A percentile compares a stretch with the other conserved stretches of the same genome.
Conservation (phyloP, 2,113 vertebrate genomes). For the Cettia cetti region DNA sequence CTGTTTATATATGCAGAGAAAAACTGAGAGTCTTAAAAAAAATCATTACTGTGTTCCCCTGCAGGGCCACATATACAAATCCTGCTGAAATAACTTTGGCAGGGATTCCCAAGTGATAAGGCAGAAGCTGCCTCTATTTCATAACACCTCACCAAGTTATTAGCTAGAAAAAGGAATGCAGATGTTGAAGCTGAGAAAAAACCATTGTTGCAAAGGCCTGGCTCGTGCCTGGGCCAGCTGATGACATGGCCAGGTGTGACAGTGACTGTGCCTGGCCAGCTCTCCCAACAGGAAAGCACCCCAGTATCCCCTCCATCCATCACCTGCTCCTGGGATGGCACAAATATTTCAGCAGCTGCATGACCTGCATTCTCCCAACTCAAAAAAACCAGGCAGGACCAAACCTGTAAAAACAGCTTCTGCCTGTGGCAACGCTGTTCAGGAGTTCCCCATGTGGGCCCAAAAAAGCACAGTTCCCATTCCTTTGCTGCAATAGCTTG, state of each 20-base stretch:
- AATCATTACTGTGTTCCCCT: constrained; percentile 21
- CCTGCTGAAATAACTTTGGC: not conserved
- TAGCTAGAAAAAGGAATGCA: not conserved
- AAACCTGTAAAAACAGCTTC: not conserved
- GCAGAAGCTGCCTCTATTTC: not conserved
- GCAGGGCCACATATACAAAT: not conserved
- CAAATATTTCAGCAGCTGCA: not conserved
- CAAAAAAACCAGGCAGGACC: not conserved
- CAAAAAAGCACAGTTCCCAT: not conserved
- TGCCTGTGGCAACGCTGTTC: not conserved
- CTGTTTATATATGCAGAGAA: not conserved
- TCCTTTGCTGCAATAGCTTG: not conserved
- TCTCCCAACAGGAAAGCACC: not conserved
- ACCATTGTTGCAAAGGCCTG: not conserved
- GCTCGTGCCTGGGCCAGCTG: not conserved
- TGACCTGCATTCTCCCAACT: not conserved
- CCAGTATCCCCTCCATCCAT: not conserved
- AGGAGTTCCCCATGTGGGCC: not conserved
- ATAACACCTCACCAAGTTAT: not conserved
- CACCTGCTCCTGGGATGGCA: not conserved
- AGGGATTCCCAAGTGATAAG: not conserved
- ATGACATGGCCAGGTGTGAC: not conserved
- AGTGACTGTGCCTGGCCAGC: not conserved
- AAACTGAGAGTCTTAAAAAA: not conserved
- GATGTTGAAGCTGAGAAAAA: not conserved